Evolutionary conservation across 2,113 vertebrate genomes (phyloP).

Genomic region (Saccopteryx bilineata): DNA sequence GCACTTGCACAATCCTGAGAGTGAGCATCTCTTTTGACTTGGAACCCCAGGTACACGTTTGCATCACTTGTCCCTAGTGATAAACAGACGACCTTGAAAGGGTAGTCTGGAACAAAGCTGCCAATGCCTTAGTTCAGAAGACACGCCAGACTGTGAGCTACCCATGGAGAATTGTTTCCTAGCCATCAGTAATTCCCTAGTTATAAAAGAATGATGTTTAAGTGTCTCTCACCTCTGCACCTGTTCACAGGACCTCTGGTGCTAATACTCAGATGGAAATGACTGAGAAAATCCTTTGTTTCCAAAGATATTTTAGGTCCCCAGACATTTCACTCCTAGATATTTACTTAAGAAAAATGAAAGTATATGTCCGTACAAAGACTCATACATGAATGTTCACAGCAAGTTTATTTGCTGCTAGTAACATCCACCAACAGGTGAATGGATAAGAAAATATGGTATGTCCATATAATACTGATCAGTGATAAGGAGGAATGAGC

Average conservation of each 20-base stretch:
- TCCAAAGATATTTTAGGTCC: conserved; percentile 37
- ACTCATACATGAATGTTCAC: not conserved
- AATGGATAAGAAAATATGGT: not conserved
- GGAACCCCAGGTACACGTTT: not conserved
- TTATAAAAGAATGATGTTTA: not conserved
- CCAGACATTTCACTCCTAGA: not conserved
- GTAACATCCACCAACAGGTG: not conserved
- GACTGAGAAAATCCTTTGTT: conserved; percentile 30
- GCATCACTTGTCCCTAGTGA: not conserved
- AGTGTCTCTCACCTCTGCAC: not conserved
- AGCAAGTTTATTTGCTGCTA: not conserved
- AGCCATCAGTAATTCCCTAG: not conserved
- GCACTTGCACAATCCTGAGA: not conserved
- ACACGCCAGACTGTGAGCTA: not conserved
- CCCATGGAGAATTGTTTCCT: conserved; percentile 9
- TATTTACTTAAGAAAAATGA: conserved; percentile 8
- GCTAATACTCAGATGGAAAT: not conserved
- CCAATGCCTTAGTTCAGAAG: conserved; percentile 24
- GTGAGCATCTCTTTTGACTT: not conserved
- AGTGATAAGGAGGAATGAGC: not conserved
- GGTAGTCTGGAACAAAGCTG: not conserved
- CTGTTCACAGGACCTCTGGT: not conserved
- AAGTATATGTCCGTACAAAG: conserved; percentile 2
- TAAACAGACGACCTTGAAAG: not conserved
- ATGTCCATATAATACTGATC: not conserved